These are phyloP conservation scores for Pollimyrus isidori DNA, from an alignment of 2,113 vertebrate genomes.

Conservation along the genomic window DNA sequence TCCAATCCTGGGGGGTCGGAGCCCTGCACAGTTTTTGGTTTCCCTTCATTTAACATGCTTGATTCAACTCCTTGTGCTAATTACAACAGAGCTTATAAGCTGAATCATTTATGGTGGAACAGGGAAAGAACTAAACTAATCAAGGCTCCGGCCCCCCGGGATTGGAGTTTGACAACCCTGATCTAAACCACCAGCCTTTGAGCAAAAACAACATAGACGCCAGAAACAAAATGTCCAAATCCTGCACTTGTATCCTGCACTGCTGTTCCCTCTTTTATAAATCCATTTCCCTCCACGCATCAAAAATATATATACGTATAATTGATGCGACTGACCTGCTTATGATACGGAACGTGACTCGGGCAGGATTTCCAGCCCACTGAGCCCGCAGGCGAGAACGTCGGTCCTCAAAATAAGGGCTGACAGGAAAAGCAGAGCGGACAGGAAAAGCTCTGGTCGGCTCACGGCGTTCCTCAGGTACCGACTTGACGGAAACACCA, in stretches of 20 bases:
- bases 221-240: neutral
- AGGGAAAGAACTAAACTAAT: no score
- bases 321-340: neutral
- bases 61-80: no score
- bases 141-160: no score
- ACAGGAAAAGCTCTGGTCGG: neutral
- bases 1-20: no score
- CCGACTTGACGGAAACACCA: neutral
- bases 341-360: neutral
- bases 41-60: no score
- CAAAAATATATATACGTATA: neutral
- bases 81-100: no score
- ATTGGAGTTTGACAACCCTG: no score
- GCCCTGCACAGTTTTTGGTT: no score
- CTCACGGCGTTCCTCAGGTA: neutral
- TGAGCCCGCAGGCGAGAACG: neutral
- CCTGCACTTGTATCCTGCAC: neutral
- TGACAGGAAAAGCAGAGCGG: neutral
- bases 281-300: neutral
- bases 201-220: neutral
- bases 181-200: neutral
- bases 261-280: neutral
- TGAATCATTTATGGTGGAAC: no score
- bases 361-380: neutral
- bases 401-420: neutral